These are phyloP conservation scores for Ectemnius lituratus DNA, from an alignment of 2,888 invertebrate genomes.

Conservation along the genomic window DNA sequence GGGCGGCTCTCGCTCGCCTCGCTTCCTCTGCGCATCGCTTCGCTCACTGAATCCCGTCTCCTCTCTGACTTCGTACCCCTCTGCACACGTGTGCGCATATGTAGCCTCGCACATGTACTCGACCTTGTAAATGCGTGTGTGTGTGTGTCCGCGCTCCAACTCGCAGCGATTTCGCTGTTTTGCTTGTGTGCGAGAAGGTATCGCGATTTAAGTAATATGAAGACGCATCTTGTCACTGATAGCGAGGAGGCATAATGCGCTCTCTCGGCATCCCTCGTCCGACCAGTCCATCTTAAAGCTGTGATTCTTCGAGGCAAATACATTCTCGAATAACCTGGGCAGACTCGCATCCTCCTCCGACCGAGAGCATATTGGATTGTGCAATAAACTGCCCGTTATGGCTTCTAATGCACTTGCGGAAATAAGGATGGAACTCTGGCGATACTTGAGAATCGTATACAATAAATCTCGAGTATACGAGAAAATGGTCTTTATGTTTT, in stretches of 20 bases:
- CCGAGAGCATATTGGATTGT: too few species aligned
- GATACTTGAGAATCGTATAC: too few species aligned
- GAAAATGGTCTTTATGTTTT: too few species aligned
- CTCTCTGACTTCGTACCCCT: slow-evolving; percentile 29
- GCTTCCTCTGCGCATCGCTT: slow-evolving; percentile 54
- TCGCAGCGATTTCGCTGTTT: slow-evolving; percentile 22
- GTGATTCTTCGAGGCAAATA: too few species aligned
- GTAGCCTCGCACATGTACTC: not conserved
- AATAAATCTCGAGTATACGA: too few species aligned
- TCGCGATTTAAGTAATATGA: slow-evolving; percentile 59
- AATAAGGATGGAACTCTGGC: too few species aligned
- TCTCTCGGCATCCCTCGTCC: not conserved
- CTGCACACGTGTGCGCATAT: slow-evolving; percentile 15
- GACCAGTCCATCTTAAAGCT: not conserved
- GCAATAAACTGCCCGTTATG: too few species aligned
- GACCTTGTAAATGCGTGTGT: slow-evolving; percentile 42
- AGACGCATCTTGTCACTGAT: slow-evolving; percentile 40
- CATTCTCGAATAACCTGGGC: too few species aligned
- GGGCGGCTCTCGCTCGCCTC: slow-evolving; percentile 74
- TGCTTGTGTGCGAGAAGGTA: slow-evolving; percentile 53
- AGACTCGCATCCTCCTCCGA: too few species aligned
- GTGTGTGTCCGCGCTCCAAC: slow-evolving; percentile 26
- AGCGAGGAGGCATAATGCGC: slow-evolving; percentile 13
- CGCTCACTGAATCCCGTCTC: slow-evolving; percentile 57
- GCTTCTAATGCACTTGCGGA: too few species aligned